Percentiles rank a stretch among this genome's conserved stretches.
phyloP scores from a whole-genome alignment of 2,797 vertebrate genomes.

The Kryptolebias ocellatus region DNA sequence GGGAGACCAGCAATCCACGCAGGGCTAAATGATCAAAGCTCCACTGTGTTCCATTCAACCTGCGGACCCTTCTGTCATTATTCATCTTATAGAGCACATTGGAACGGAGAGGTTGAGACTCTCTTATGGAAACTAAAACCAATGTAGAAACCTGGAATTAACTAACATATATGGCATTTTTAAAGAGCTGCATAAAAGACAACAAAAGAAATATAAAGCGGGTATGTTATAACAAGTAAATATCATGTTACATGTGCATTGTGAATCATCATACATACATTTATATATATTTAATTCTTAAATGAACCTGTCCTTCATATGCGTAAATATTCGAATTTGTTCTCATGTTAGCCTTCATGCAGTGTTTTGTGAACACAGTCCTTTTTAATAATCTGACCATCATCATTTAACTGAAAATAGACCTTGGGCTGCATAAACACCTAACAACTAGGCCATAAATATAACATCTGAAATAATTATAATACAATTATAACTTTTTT shows the following conservation, averaged over 20 bases:
- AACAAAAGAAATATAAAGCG: too few species aligned
- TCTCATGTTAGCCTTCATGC: constrained; percentile 47
- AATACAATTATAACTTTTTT: constrained; percentile 20
- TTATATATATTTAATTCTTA: background rate
- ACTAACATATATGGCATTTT: too few species aligned
- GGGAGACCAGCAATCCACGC: constrained; percentile 57
- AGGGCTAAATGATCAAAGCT: constrained; percentile 43
- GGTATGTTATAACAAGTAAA: too few species aligned
- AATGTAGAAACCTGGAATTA: too few species aligned
- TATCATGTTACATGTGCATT: too few species aligned
- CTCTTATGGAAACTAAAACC: too few species aligned
- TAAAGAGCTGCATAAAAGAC: too few species aligned
- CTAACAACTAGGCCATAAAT: constrained; percentile 18
- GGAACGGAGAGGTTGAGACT: too few species aligned
- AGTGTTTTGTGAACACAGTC: constrained; percentile 48
- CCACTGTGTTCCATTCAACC: background rate
- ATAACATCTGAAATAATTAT: constrained; percentile 42
- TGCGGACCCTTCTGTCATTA: too few species aligned
- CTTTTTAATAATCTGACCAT: constrained; percentile 12
- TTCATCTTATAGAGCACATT: too few species aligned
- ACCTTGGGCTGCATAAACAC: constrained; percentile 33
- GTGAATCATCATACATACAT: too few species aligned
- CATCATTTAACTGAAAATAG: constrained; percentile 24
- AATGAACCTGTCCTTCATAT: constrained; percentile 51
- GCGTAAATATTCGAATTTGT: constrained; percentile 41